Evolutionary conservation across 2,113 vertebrate genomes (phyloP).

Genomic region (Melierax canorus): DNA sequence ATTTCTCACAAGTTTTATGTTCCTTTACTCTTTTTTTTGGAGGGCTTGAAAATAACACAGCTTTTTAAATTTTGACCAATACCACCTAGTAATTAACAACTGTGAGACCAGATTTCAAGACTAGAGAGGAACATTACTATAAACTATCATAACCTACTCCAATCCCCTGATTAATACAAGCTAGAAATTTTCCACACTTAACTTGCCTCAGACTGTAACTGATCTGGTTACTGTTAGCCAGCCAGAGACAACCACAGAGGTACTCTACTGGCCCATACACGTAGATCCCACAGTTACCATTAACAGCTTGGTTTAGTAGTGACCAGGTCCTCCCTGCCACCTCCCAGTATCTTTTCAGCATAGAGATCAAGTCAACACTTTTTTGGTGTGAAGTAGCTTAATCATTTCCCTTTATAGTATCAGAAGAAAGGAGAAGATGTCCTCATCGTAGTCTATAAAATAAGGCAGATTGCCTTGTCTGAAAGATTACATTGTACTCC

Average conservation of each 20-base stretch:
- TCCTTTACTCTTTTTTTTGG: neutral
- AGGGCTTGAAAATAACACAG: neutral
- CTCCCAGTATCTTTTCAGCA: neutral
- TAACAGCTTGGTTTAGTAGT: neutral
- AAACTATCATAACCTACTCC: neutral
- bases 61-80: neutral
- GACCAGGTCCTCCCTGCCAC: neutral
- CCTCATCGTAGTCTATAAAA: neutral
- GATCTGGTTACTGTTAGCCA: neutral
- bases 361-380: neutral
- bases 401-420: neutral
- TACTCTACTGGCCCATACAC: neutral
- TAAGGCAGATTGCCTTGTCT: neutral
- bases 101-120: neutral
- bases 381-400: neutral
- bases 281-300: neutral
- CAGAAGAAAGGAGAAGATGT: neutral
- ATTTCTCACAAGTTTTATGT: neutral
- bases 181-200: neutral
- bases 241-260: neutral
- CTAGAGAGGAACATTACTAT: neutral
- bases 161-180: neutral
- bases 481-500: neutral
- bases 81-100: neutral
- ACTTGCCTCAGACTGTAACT: neutral